These are phyloP conservation scores for Ardeotis arabs DNA, from an alignment of 2,113 vertebrate species.

Conservation along the genomic window DNA sequence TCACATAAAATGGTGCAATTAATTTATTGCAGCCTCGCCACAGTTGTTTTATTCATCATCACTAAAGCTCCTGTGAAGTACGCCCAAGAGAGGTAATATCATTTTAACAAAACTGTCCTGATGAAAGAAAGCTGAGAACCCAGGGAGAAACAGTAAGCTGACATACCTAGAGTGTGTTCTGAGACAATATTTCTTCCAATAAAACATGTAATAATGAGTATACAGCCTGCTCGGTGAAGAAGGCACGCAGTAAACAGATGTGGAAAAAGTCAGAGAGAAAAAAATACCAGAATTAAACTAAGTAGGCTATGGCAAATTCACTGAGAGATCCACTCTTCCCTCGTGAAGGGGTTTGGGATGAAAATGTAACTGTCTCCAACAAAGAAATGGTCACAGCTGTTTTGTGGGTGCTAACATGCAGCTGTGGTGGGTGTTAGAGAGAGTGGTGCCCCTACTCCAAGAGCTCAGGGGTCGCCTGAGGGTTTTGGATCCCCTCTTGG, in stretches of 20 bases:
- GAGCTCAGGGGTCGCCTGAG: not conserved
- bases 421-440: not conserved
- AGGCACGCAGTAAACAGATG: not conserved
- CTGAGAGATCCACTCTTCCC: not conserved
- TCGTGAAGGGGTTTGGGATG: not conserved
- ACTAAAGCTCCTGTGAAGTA: constrained; percentile 39
- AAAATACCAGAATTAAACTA: not conserved
- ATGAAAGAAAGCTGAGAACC: constrained; percentile 63
- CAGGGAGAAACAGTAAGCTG: constrained; percentile 2
- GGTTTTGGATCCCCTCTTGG: not conserved
- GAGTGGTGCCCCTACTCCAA: accelerated
- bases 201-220: constrained; percentile 7
- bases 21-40: constrained; percentile 68
- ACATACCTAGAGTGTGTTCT: not conserved
- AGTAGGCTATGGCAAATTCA: not conserved
- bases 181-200: constrained; percentile 42
- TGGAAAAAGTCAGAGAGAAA: not conserved
- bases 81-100: constrained; percentile 71
- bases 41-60: constrained; percentile 78
- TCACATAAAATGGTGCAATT: constrained; percentile 64
- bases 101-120: constrained; percentile 51
- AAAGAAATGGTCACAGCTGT: not conserved
- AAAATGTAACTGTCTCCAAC: not conserved
- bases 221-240: not conserved
- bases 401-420: not conserved